Percentiles rank a stretch among this genome's conserved stretches.
phyloP scores from a whole-genome alignment of 53 echinoderm and acorn worm genomes.

The Echinarachnius parma region DNA sequence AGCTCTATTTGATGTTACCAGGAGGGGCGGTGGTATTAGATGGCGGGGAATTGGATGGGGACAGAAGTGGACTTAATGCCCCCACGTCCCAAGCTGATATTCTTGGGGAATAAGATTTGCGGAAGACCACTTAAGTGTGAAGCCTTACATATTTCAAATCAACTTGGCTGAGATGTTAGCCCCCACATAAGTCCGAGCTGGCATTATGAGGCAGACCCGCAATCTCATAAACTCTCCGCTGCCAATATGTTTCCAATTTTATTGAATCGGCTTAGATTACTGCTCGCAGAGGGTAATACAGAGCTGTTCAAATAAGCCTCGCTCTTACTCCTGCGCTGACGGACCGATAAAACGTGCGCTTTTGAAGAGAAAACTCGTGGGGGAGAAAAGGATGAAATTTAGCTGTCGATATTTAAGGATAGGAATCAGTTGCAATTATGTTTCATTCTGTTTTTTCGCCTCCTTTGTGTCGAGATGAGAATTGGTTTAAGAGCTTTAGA shows the following conservation, averaged over 20 bases:
- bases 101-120: conserved; percentile 32
- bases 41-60: neutral
- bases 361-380: conserved; percentile 6
- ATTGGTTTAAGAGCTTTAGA: too few relatives aligned
- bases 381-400: conserved; percentile 28
- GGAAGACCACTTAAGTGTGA: conserved; percentile 23
- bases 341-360: conserved; percentile 10
- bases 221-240: conserved; percentile 20
- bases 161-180: conserved; percentile 37
- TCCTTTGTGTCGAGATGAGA: too few relatives aligned
- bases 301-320: conserved; percentile 42
- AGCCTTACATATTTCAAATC: conserved; percentile 39
- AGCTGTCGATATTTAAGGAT: conserved; percentile 16
- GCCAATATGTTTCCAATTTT: conserved; percentile 52
- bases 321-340: conserved; percentile 10
- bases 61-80: conserved; percentile 22
- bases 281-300: conserved; percentile 39
- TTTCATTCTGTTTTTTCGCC: neutral
- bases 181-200: conserved; percentile 7
- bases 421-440: conserved; percentile 32
- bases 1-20: conserved; percentile 22
- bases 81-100: conserved; percentile 6
- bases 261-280: conserved; percentile 53
- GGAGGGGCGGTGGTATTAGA: conserved; percentile 5
- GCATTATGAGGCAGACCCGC: conserved; percentile 30